Percentiles rank a stretch among this genome's conserved stretches.
Conservation (phyloP, 2,113 vertebrate species). For the Datnioides undecimradiatus region DNA sequence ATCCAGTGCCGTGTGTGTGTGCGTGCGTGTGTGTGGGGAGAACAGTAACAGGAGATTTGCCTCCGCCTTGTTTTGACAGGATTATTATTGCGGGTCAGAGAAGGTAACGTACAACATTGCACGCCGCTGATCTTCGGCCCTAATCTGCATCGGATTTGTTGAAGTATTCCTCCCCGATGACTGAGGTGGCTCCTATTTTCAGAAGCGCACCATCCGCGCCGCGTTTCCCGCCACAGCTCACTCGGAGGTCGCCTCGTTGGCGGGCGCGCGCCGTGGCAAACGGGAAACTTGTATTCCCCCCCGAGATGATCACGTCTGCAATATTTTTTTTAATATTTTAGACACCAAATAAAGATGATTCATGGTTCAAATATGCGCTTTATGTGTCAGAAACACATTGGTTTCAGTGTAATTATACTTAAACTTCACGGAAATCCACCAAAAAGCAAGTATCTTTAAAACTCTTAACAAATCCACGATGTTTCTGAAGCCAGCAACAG, state of each 20-base stretch:
- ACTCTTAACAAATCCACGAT: too few relatives aligned
- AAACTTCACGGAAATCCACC: too few relatives aligned
- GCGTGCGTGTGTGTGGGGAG: background rate
- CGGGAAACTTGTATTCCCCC: background rate
- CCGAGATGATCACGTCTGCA: too few relatives aligned
- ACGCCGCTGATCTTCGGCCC: background rate
- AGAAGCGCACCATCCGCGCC: background rate
- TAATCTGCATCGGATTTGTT: background rate
- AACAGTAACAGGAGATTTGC: constrained; percentile 14
- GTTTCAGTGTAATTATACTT: too few relatives aligned
- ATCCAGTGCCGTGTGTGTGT: background rate
- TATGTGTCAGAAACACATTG: too few relatives aligned
- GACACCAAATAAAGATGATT: too few relatives aligned
- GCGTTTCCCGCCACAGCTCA: background rate
- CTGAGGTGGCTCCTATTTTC: constrained; percentile 8
- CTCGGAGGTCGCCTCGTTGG: background rate
- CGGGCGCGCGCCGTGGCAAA: background rate
- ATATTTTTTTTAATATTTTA: too few relatives aligned
- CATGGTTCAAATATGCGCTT: too few relatives aligned
- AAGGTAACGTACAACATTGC: constrained; percentile 7
- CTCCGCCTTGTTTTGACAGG: constrained; percentile 22
- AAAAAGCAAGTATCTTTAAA: too few relatives aligned
- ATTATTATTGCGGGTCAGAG: constrained; percentile 33
- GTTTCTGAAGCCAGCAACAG: too few relatives aligned
- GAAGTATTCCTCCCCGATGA: background rate